phyloP scores from a whole-genome alignment of 1,140 invertebrate species.

The Elysia chlorotica region DNA sequence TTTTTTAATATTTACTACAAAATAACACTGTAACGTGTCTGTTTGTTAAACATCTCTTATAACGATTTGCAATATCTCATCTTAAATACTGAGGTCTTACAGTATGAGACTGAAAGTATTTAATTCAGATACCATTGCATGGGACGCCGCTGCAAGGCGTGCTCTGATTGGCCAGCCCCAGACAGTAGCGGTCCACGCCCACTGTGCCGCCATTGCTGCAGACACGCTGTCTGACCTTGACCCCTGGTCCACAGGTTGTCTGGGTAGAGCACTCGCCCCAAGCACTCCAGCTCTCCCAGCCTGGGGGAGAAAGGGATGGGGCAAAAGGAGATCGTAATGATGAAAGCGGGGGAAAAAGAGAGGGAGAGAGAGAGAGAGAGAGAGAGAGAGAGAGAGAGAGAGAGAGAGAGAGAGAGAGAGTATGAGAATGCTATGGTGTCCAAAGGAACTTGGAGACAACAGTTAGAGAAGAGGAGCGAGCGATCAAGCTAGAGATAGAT shows the following conservation, averaged over 20 bases:
- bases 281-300: conserved; percentile 42
- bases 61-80: too few relatives aligned
- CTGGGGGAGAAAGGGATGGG: conserved; percentile 22
- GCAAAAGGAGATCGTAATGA: neutral
- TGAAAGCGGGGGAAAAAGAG: neutral
- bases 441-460: too few relatives aligned
- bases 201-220: conserved; percentile 43
- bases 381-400: neutral
- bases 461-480: neutral
- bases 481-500: neutral
- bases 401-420: neutral
- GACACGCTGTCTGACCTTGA: conserved; percentile 30
- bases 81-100: neutral
- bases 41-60: too few relatives aligned
- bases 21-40: neutral
- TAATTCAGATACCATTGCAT: conserved; percentile 43
- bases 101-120: neutral
- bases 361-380: neutral
- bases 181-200: conserved; percentile 46
- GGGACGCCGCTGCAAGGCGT: conserved; percentile 36
- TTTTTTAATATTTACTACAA: neutral
- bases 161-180: conserved; percentile 42
- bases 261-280: conserved; percentile 46
- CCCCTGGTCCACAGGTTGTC: conserved; percentile 44
- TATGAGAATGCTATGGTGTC: neutral